Base-by-base conservation (phyloP, 2,888 invertebrate species). In the Ormyrus labotus region DNA sequence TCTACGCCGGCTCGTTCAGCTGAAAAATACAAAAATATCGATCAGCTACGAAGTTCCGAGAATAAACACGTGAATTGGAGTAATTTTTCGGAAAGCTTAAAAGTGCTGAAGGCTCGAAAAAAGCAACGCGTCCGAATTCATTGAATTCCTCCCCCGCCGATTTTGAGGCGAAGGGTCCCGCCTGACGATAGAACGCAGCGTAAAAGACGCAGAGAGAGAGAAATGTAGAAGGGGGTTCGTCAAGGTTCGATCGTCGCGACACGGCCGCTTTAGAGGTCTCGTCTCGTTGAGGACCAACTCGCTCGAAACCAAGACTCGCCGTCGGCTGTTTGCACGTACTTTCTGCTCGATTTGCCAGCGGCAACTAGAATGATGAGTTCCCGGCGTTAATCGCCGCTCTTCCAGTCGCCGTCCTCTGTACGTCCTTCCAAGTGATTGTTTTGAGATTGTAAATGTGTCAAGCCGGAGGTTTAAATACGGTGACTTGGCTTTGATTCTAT, bases 161-260 rank as follows among this genome's bases (percentile, higher is more conserved):
- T 13, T 13, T 34, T 34, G 34, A 4, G 4, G 34, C 34, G 34
- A 34, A 34, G 34, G 34, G 3, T 34, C 34, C 34, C 34, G 34
- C 34, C 34, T 4, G 4, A 34, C 3, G 34, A 34, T 34, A 34
- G 4, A 68, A 61, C 45, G 60, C 19, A 19, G 47, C 34, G 7
- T 8, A 8, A 6, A 47, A 69, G 57, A 19, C 45, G 5, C 47
- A 51, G 67, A 67, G 67, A 67, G 67, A 67, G 51, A 34, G 6
- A 13, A 48, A 34, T 34, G 4, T 34, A 34, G 34, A 34, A 34
- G 4, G 19, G 4, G 82, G 84, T 78, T 83, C 83, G 83, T 85
- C 86, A 86, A 85, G 83, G 84, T 81, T 64, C 63, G 50, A 77
- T 63, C 63, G 77, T 77, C 77, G 70, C 64, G 69, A 69, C 57